Conservation (phyloP, 1,140 invertebrate genomes). For the Papilio machaon region DNA sequence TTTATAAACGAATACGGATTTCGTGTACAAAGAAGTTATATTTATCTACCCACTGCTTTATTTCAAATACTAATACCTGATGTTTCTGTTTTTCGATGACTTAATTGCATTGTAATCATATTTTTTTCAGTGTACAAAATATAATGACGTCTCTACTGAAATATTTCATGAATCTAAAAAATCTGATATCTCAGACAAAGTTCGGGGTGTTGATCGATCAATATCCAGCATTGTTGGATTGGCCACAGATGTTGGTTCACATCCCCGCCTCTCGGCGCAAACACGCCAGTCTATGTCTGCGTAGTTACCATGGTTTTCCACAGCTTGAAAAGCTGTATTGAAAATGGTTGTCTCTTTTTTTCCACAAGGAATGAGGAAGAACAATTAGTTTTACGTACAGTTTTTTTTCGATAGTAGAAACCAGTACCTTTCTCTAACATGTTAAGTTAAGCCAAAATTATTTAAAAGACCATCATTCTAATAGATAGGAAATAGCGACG, state of each 20-base stretch:
- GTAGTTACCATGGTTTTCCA: not conserved
- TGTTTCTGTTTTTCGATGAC: not conserved
- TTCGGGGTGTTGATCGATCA: slow-evolving; percentile 5
- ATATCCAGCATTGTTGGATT: slow-evolving; percentile 2
- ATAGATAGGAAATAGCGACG: no score
- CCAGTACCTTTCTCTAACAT: no score
- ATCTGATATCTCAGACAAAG: not conserved
- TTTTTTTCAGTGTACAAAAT: not conserved
- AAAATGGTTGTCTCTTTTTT: no score
- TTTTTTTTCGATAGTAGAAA: no score
- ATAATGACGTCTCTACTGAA: not conserved
- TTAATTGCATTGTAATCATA: not conserved
- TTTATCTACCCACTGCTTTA: not conserved
- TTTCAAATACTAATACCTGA: not conserved
- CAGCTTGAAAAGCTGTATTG: no score
- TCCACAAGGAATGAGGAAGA: no score
- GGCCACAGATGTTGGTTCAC: slow-evolving; percentile 10
- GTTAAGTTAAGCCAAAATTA: no score
- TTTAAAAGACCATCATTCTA: no score
- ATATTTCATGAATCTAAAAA: not conserved
- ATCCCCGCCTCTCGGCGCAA: not conserved
- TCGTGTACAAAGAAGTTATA: no score
- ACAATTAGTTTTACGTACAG: no score
- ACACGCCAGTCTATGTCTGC: not conserved
- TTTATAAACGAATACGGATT: no score